A percentile compares a stretch with the other conserved stretches of the same genome.
phyloP scores from a whole-genome alignment of 2,888 invertebrate species.

The Pycnomerus fuliginosus region DNA sequence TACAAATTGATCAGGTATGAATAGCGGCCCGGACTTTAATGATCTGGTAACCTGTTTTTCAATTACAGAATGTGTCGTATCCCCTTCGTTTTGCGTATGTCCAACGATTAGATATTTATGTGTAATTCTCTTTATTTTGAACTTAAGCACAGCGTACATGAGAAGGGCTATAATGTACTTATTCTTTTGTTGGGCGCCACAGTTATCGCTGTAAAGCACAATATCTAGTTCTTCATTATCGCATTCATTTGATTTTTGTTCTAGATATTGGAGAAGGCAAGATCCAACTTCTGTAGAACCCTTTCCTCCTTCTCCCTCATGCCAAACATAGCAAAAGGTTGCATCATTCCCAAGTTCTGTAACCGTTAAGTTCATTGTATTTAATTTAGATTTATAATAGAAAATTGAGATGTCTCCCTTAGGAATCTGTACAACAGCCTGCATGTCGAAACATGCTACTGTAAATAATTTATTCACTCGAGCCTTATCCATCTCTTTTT shows the following conservation, averaged over 20 bases:
- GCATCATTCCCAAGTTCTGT: slow-evolving; percentile 16
- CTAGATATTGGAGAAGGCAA: slow-evolving; percentile 40
- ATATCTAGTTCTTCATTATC: slow-evolving; percentile 22
- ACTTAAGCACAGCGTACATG: slow-evolving; percentile 23
- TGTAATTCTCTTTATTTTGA: slow-evolving; percentile 19
- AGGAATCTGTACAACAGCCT: slow-evolving; percentile 32
- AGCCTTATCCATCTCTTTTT: slow-evolving; percentile 28
- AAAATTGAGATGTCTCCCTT: slow-evolving; percentile 30
- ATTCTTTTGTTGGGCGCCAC: slow-evolving; percentile 34
- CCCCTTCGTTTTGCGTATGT: slow-evolving; percentile 21
- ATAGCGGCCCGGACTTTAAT: slow-evolving; percentile 24
- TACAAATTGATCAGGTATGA: slow-evolving; percentile 15
- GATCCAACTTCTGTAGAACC: slow-evolving; percentile 42
- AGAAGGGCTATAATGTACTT: slow-evolving; percentile 28
- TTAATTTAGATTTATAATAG: slow-evolving; percentile 32
- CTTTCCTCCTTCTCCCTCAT: slow-evolving; percentile 40
- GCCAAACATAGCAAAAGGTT: slow-evolving; percentile 41
- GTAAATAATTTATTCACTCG: slow-evolving; percentile 9
- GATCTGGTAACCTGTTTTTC: slow-evolving; percentile 20
- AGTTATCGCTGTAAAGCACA: slow-evolving; percentile 37
- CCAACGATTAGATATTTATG: slow-evolving; percentile 22
- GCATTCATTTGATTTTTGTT: slow-evolving; percentile 12
- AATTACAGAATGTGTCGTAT: slow-evolving; percentile 20
- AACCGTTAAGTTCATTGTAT: slow-evolving; percentile 31
- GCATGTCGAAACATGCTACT: slow-evolving; percentile 31